Base-by-base conservation (phyloP, 2,888 invertebrate species). In the Itoplectis maculator region DNA sequence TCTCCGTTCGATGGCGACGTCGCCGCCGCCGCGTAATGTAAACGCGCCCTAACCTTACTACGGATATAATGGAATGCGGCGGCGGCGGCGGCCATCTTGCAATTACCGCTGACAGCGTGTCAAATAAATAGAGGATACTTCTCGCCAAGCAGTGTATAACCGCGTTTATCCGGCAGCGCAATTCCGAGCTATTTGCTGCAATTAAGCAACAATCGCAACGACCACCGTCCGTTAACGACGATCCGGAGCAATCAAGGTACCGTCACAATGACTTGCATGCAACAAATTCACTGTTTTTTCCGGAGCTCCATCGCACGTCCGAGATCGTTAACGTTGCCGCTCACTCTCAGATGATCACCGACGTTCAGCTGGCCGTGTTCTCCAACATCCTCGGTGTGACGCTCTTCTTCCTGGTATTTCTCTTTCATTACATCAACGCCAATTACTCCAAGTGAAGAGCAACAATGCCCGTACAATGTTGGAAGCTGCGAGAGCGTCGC, bases 391-490 rank as follows among this genome's bases (percentile, higher is more conserved):
- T 99, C 86, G 99, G 99, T 85, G 98, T 99, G 2, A 96, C 97
- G 0, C 94, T 98, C 49, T 97, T 99, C 90, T 94, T 99, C 69
- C 93, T 99, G 87, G 99, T 99, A n/a, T 98, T 99, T 66, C 94
- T 99, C 1, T 99, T 98, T 92, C 99, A 99, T 92, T 99, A 99
- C 92, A 98, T 99, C 73, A 96, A 97, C 87, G 98, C 98, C 0
- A 98, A 97, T 91, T 95, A 95, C 90, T 94, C 95, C 0, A 96
- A 95, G 93, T 95, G 90, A 93, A 74, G 79, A 82, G 9, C 4
- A 15, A 20, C 9, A 51, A 6, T 23, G 42, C 15, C 11, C 5
- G 45, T n/a, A 23, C 29, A 13, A 47, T 59, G 15, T 29, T 15
- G 3, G 45, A 59, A 18, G 45, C 45, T 18, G 4, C 20, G 65